Evolutionary conservation across 2,888 invertebrate species (phyloP), one percentile per base, ranked within the genome.

Genomic region (Omphaloscelis lunosa): DNA sequence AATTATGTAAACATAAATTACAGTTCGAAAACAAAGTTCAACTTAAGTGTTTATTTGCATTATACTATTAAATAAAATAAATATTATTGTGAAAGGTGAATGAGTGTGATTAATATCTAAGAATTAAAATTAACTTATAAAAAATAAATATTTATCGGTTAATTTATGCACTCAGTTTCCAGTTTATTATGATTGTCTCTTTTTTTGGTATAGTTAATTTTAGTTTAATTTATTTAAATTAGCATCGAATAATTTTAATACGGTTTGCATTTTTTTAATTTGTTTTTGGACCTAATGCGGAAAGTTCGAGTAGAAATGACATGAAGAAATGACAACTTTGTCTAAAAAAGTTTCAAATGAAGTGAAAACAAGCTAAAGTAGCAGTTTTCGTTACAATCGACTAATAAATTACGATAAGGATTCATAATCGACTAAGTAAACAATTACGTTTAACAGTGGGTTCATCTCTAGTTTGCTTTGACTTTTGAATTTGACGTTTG

Each of bases 401-500:
- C 9, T 34, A 12, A 23, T n/a, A n/a, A n/a, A 68, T 27, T 27
- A 41, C 2, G 8, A 15, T 17, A 2, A 27, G 1, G 7, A 15
- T 23, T 27, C 0, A 20, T 51, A 80, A 41, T 81, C 75, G 85
- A 62, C 70, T 80, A 85, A 62, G 6, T 27, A 27, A 53, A 34
- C 0, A 23, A 39, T 39, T 51, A 15, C 15, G 2, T 4, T 48
- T 15, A 27, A 4, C 4, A 2, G 5, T 8, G 1, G 17, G 51
- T 4, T 0, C 62, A 56, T 58, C 76, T 41, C 82, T 85, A 68
- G 11, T 71, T 71, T 66, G 45, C 59, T 79, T 65, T 71, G 80
- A 71, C 78, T n/a, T 72, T 69, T 41, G 29, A 27, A 20, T 58
- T 67, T 80, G 84, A 83, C 84, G 58, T 79, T 59, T 66, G 61